Base-by-base conservation (phyloP, 2,888 invertebrate species). In the Oscheius sp. region DNA sequence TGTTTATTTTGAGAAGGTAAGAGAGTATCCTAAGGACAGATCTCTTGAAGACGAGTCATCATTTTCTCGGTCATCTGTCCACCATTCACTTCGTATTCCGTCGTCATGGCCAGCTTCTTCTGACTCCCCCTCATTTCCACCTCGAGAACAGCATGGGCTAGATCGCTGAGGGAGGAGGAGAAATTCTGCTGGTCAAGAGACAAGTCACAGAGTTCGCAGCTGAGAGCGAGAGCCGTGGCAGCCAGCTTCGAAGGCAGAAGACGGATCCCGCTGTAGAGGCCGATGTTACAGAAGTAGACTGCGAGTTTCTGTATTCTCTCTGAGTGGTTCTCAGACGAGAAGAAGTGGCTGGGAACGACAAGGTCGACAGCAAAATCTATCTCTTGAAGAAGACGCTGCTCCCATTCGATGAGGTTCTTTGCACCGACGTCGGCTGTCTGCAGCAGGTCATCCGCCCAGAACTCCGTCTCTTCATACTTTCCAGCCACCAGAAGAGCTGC, bases 401-500 rank as follows among this genome's bases (percentile, higher is more conserved):
- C 63, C 63, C 47, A 48, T 4, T n/a, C 48, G 63, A 48, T 2
- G 21, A 63, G 11, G 2, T 21, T 10, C 5, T n/a, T 32, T 7
- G 7, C n/a, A 21, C n/a, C 63, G 21, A 63, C 1, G 10, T 37
- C 33, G 33, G 60, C 2, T 2, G 35, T 35, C 35, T 13, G 42
- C n/a, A 60, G n/a, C 35, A 60, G 7, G 37, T 60, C 60, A 10
- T 47, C 63, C 21, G 48, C 29, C 1, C 21, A n/a, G 32, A 63
- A 63, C 5, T 63, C 47, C 47, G 32, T 29, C 29, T 63, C 63
- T n/a, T 63, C 63, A 29, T 48, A 48, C 48, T 63, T 63, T 42
- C 63, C 5, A 4, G 63, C 63, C 5, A 63, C 47, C 2, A 47
- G 29, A 7, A 63, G 2, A 9, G 63, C 47, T 48, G 63, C 63